A percentile compares a stretch with the other conserved stretches of the same genome.
Evolutionary conservation across 1,140 invertebrate species (phyloP).

Genomic region (Musca vetustissima): DNA sequence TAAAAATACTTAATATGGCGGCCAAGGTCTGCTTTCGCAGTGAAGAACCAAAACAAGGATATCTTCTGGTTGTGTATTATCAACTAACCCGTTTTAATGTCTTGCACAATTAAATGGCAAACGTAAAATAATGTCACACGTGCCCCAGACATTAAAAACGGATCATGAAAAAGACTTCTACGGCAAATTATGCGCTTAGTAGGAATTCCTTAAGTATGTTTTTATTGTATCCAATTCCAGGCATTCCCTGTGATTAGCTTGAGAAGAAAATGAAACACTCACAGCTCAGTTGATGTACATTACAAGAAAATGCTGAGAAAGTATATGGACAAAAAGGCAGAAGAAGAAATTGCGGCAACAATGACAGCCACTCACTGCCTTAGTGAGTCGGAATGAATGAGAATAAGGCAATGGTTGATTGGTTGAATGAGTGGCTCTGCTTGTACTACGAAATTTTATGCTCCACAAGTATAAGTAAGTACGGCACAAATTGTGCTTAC

Average conservation of each 20-base stretch:
- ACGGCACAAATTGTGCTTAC: slow-evolving; percentile 12
- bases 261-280: neutral
- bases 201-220: too few species aligned
- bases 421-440: too few species aligned
- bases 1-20: neutral
- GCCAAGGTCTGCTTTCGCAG: neutral
- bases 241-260: neutral
- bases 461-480: neutral
- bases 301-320: too few species aligned
- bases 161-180: neutral
- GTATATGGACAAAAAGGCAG: too few species aligned
- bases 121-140: slow-evolving; percentile 20
- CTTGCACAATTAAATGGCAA: slow-evolving; percentile 6
- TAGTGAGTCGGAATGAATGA: too few species aligned
- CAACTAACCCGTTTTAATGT: neutral
- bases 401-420: too few species aligned
- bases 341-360: too few species aligned
- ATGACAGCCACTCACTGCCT: too few species aligned
- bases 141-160: slow-evolving; percentile 19
- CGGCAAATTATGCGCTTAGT: too few species aligned
- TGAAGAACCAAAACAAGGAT: neutral
- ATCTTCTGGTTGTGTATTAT: neutral
- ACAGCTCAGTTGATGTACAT: too few species aligned
- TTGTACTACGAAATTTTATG: too few species aligned
- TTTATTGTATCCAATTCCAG: too few species aligned